phyloP scores from a whole-genome alignment of 2,113 vertebrate species.

The Sylvilagus bachmani region DNA sequence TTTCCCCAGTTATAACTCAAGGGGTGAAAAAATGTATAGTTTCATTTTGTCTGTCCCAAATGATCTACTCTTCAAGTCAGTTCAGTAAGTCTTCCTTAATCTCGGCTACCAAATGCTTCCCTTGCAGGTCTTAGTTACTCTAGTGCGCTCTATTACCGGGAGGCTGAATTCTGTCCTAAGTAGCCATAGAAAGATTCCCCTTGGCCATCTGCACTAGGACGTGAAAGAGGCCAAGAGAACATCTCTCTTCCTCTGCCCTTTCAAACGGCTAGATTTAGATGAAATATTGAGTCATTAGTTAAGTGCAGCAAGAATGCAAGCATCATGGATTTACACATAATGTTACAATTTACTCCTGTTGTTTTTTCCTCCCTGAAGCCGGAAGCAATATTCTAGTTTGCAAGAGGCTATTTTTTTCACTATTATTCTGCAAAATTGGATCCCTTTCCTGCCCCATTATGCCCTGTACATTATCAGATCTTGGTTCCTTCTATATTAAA shows the following conservation, averaged over 20 bases:
- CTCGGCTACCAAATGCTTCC: neutral
- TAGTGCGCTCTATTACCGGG: neutral
- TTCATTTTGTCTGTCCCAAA: neutral
- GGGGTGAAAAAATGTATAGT: neutral
- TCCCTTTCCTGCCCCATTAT: neutral
- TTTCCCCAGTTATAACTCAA: neutral
- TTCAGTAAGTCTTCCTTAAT: neutral
- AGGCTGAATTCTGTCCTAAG: neutral
- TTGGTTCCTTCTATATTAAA: constrained; percentile 33
- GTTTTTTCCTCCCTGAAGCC: neutral
- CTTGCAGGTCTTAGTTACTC: neutral
- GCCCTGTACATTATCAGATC: neutral
- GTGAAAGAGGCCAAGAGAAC: neutral
- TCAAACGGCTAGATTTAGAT: neutral
- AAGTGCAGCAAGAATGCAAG: neutral
- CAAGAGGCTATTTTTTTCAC: neutral
- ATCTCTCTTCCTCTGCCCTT: neutral
- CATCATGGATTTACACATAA: neutral
- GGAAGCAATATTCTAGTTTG: constrained; percentile 39
- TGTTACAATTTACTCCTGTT: neutral
- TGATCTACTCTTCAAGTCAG: neutral
- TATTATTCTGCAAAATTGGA: neutral
- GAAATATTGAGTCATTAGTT: neutral
- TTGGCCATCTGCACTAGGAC: neutral
- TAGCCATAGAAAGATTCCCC: neutral